Percentiles rank a stretch among this genome's conserved stretches.
These are phyloP conservation scores for Drosophila maculinotata DNA, from an alignment of 2,888 invertebrate genomes.

Conservation along the genomic window DNA sequence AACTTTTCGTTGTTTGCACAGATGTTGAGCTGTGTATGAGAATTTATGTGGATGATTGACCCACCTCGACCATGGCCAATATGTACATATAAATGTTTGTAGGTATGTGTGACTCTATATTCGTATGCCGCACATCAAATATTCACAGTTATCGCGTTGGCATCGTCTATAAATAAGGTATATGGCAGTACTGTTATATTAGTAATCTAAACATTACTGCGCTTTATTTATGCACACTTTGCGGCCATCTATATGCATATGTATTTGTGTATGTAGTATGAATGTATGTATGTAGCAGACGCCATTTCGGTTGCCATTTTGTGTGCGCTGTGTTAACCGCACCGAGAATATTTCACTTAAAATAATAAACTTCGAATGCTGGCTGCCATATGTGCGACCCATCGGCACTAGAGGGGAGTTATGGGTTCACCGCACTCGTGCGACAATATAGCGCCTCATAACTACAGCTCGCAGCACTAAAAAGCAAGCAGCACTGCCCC, in stretches of 20 bases:
- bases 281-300: conserved; percentile 1
- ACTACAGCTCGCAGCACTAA: conserved; percentile 23
- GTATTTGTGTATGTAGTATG: neutral
- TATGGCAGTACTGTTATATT: conserved; percentile 25
- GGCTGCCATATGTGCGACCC: conserved; percentile 13
- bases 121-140: conserved; percentile 1
- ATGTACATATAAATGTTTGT: too few species aligned
- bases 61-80: conserved; percentile 3
- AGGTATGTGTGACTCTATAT: neutral
- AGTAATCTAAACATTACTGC: conserved; percentile 30
- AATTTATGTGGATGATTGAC: conserved; percentile 34
- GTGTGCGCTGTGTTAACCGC: conserved; percentile 12
- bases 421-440: conserved; percentile 17
- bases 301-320: conserved; percentile 30
- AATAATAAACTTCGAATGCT: conserved; percentile 45
- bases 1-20: conserved; percentile 20
- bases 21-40: conserved; percentile 9
- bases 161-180: conserved; percentile 25
- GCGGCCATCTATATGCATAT: conserved; percentile 3
- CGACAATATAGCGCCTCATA: conserved; percentile 38
- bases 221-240: conserved; percentile 43
- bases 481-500: conserved; percentile 1
- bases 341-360: conserved; percentile 42
- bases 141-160: conserved; percentile 13
- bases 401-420: conserved; percentile 8